A percentile compares a stretch with the other conserved stretches of the same genome.
Evolutionary conservation across 1,140 invertebrate species (phyloP).

Genomic region (Aethina tumida): DNA sequence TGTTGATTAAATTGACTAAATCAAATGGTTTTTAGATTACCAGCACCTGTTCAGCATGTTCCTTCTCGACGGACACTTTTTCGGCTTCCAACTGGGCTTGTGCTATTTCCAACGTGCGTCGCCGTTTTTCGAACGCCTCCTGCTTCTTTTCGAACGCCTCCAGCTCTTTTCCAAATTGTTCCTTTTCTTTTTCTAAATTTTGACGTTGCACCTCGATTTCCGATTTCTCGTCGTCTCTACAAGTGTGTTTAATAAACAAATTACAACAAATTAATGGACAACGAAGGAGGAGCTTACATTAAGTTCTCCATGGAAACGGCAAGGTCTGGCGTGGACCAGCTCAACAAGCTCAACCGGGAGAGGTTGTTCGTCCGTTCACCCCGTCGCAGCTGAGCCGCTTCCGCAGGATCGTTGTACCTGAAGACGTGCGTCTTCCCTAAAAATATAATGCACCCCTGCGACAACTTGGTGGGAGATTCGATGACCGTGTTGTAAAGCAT

Average conservation of each 20-base stretch:
- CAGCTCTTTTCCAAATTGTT: conserved; percentile 38
- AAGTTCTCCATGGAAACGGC: conserved; percentile 65
- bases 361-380: conserved; percentile 60
- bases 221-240: conserved; percentile 38
- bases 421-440: conserved; percentile 87
- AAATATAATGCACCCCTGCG: conserved; percentile 64
- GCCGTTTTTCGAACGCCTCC: conserved; percentile 29
- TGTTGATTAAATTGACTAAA: neutral
- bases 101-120: conserved; percentile 28
- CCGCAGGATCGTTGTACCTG: conserved; percentile 71
- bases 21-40: neutral
- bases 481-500: conserved; percentile 74
- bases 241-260: conserved; percentile 21
- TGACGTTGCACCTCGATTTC: conserved; percentile 43
- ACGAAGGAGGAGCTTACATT: neutral
- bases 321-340: conserved; percentile 72
- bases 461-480: conserved; percentile 61
- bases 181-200: conserved; percentile 42
- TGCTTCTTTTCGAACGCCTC: conserved; percentile 38
- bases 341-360: conserved; percentile 72
- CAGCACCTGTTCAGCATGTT: conserved; percentile 46
- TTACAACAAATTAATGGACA: conserved; percentile 4
- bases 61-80: conserved; percentile 44
- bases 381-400: conserved; percentile 75
- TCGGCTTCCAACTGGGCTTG: conserved; percentile 35